Conservation (phyloP, 2,113 vertebrate species). For the Syngnathus typhle region DNA sequence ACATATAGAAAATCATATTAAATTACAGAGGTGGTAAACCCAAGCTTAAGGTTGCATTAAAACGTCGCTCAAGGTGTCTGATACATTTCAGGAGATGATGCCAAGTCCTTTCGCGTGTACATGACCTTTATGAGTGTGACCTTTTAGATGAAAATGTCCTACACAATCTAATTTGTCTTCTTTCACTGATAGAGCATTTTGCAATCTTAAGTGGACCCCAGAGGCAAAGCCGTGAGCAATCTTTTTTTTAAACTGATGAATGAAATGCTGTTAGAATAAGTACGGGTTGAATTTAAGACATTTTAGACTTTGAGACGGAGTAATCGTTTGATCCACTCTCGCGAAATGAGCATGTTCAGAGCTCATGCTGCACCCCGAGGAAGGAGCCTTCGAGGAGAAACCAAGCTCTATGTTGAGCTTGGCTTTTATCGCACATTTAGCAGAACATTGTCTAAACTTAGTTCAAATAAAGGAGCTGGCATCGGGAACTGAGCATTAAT, state of each 20-base stretch:
- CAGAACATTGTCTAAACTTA: slow-evolving; percentile 7
- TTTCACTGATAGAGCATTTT: background rate
- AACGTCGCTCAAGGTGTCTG: background rate
- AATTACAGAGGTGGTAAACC: no score
- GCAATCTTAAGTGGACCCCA: background rate
- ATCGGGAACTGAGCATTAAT: slow-evolving; percentile 1
- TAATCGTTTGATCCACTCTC: background rate
- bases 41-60: background rate
- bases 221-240: background rate
- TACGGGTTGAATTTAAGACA: background rate
- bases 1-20: no score
- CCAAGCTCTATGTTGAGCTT: slow-evolving; percentile 16
- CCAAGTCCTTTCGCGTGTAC: background rate
- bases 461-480: slow-evolving; percentile 11
- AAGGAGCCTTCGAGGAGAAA: slow-evolving; percentile 7
- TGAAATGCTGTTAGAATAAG: background rate
- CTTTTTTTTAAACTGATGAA: background rate
- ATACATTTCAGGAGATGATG: background rate
- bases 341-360: slow-evolving; percentile 1
- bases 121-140: background rate
- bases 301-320: background rate
- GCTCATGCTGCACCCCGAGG: slow-evolving; percentile 3
- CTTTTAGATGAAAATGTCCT: background rate
- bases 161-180: background rate
- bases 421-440: slow-evolving; percentile 36